Evolutionary conservation across 2,113 vertebrate species (phyloP), one percentile per base, ranked within the genome.

Genomic region (Rhinolophus sinicus): DNA sequence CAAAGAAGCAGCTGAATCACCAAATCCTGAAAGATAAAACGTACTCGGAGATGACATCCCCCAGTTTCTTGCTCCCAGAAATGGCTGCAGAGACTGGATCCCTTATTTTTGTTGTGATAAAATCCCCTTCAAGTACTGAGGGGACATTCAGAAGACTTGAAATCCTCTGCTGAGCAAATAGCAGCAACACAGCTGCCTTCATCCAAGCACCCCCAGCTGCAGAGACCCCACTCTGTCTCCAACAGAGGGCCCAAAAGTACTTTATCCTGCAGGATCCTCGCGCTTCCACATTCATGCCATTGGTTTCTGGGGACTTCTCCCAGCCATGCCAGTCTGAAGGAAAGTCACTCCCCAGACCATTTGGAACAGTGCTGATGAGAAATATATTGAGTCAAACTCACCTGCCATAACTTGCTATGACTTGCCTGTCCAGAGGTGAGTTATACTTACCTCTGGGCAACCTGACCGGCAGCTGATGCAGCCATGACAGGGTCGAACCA

Each of bases 11-110:
- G 35, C 87, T 62, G 88, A 95, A 95, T 96, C 83, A 21, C 77
- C 76, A 93, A 98, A 93, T 78, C 93, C 97, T 83, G 95, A 97
- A 98, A 97, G 97, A 95, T 93, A 93, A 93, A 98, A 97, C 62
- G 78, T 18, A 72, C 24, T 5, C 69, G 94, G 81, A 60, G 82
- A 87, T 70, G 77, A 69, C 95, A 95, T 97, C 73, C 93, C 95
- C 44, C 40, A 56, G 24, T 85, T 80, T 77, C 82, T 44, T 10
- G 1, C 33, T 50, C 47, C 95, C 94, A 90, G 65, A 88, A 87
- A 72, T 58, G 91, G 90, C 85, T 97, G 88, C 62, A 58, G 96
- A 93, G 96, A 88, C 14, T 0, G 14, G 35, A 54, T 40, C n/a
- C 3, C 70, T 97, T 92, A 75, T 85, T 96, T 84, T 65, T 96